Percentiles rank a stretch among this genome's conserved stretches.
phyloP scores from a whole-genome alignment of 1,140 invertebrate species.

The Rhynchophorus ferrugineus region DNA sequence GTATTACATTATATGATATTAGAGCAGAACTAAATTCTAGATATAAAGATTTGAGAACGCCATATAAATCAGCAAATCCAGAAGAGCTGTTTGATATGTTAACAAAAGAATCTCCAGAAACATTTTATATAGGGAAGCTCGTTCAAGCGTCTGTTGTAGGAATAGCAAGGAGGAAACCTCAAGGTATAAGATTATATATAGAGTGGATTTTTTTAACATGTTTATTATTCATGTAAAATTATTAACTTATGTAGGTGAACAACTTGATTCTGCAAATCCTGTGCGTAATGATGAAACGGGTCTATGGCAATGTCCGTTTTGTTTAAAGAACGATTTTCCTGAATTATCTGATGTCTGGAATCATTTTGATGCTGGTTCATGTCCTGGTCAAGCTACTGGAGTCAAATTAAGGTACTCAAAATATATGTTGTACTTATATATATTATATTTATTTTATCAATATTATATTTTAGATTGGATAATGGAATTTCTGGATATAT shows the following conservation, averaged over 20 bases:
- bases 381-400: conserved; percentile 91
- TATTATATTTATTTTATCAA: not conserved
- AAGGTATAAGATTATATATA: conserved; percentile 40
- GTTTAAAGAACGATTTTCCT: conserved; percentile 89
- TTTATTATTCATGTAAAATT: not conserved
- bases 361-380: conserved; percentile 93
- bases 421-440: not conserved
- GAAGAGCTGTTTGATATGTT: conserved; percentile 92
- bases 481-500: conserved; percentile 94
- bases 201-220: not conserved
- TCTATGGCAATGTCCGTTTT: conserved; percentile 96
- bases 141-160: conserved; percentile 65
- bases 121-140: conserved; percentile 89
- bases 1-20: conserved; percentile 96
- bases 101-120: conserved; percentile 93
- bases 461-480: conserved; percentile 56
- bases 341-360: conserved; percentile 97
- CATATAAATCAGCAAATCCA: conserved; percentile 69
- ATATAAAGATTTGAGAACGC: conserved; percentile 87
- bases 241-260: conserved; percentile 51
- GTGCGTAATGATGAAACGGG: conserved; percentile 89
- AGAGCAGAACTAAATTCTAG: conserved; percentile 89
- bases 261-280: conserved; percentile 91
- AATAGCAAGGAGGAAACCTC: conserved; percentile 80
- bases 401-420: conserved; percentile 55